These are phyloP conservation scores for Sphyrna mokarran DNA, from an alignment of 2,113 vertebrate species.

Conservation along the genomic window DNA sequence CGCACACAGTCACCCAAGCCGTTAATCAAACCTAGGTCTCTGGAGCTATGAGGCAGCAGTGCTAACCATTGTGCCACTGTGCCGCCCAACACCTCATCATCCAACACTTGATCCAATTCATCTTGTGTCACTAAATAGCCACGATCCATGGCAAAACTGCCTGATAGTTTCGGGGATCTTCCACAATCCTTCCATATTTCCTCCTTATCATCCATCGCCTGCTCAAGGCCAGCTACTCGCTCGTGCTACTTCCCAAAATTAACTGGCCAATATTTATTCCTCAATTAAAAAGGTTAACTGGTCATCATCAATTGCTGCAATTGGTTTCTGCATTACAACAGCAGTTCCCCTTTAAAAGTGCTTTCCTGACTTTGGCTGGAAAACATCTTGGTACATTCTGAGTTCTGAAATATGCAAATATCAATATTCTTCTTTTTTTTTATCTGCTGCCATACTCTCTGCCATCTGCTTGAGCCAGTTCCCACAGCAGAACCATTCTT, in stretches of 20 bases:
- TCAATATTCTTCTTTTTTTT: neutral
- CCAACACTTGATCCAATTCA: too few relatives aligned
- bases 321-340: neutral
- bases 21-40: too few relatives aligned
- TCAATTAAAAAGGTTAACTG: neutral
- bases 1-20: too few relatives aligned
- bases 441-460: neutral
- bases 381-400: neutral
- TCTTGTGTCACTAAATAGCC: too few relatives aligned
- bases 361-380: neutral
- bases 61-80: too few relatives aligned
- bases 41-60: too few relatives aligned
- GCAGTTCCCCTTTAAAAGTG: neutral
- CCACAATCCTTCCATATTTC: too few relatives aligned
- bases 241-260: neutral
- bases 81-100: too few relatives aligned
- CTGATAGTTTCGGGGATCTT: too few relatives aligned
- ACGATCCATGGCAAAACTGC: too few relatives aligned
- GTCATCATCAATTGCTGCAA: neutral
- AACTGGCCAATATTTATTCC: neutral
- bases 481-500: conserved; percentile 18
- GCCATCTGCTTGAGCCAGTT: conserved; percentile 30
- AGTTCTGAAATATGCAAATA: neutral
- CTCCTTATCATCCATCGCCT: too few relatives aligned
- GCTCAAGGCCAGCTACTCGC: too few relatives aligned